These are phyloP conservation scores for Palythoa grandis DNA, from an alignment of 92 coral and sea anemone species.

Conservation along the genomic window DNA sequence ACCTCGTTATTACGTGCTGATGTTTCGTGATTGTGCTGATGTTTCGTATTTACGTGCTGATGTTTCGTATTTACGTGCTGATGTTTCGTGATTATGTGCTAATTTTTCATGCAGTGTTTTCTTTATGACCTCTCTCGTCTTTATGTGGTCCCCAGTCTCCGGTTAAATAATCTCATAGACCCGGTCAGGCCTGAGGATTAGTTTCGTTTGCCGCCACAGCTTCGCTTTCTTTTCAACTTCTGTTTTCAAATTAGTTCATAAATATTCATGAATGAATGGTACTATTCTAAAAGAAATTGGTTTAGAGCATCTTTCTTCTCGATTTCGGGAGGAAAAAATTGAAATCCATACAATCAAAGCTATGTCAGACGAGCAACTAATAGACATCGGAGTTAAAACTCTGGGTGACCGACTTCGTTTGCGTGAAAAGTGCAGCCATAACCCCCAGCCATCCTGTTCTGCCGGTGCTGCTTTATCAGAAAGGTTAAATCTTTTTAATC, in stretches of 20 bases:
- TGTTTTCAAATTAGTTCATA: background rate
- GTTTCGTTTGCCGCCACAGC: background rate
- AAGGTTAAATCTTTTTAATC: constrained; percentile 39
- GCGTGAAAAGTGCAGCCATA: constrained; percentile 39
- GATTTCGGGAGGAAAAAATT: constrained; percentile 44
- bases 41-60: background rate
- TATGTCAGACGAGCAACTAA: constrained; percentile 48
- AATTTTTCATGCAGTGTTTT: background rate
- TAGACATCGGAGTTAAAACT: constrained; percentile 51
- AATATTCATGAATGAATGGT: constrained; percentile 18
- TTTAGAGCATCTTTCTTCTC: constrained; percentile 21
- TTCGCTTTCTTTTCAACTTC: background rate
- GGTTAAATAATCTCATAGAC: background rate
- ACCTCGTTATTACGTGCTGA: background rate
- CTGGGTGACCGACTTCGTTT: constrained; percentile 60
- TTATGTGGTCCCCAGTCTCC: constrained; percentile 13
- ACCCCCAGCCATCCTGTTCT: constrained; percentile 35
- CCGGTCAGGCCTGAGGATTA: constrained; percentile 11
- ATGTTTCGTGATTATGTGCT: background rate
- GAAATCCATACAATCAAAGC: constrained; percentile 45
- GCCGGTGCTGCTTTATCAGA: constrained; percentile 35
- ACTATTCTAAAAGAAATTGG: constrained; percentile 41
- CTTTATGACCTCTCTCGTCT: constrained; percentile 8
- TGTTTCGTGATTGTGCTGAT: background rate
- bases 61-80: constrained; percentile 11